phyloP scores from a whole-genome alignment of 2,797 vertebrate genomes.

The Selene dorsalis region DNA sequence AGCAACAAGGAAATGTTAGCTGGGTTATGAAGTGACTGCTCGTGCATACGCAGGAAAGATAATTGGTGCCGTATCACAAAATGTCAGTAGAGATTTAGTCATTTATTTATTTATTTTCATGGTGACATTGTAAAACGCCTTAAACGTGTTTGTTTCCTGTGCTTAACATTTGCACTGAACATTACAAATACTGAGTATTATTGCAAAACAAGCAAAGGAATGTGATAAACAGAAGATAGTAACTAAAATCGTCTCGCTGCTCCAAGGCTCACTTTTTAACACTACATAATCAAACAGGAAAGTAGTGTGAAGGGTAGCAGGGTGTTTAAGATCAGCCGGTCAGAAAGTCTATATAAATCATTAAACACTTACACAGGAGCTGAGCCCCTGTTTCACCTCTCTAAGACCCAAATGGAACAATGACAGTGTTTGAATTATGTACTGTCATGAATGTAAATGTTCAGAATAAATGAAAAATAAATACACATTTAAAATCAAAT shows the following conservation, averaged over 20 bases:
- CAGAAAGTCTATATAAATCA: conserved; percentile 25
- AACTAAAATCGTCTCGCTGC: not conserved
- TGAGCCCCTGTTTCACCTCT: not conserved
- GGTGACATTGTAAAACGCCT: not conserved
- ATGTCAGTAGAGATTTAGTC: too few species aligned
- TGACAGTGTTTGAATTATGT: not conserved
- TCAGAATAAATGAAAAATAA: not conserved
- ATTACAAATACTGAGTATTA: not conserved
- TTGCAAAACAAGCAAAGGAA: not conserved
- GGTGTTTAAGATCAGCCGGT: conserved; percentile 5
- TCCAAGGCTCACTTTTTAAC: not conserved
- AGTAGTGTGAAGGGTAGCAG: not conserved
- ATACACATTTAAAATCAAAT: not conserved
- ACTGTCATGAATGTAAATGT: not conserved
- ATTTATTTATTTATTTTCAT: not conserved
- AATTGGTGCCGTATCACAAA: not conserved
- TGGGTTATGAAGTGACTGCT: not conserved
- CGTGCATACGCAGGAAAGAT: not conserved
- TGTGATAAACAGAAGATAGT: not conserved
- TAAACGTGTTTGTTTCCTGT: not conserved
- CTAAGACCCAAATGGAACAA: not conserved
- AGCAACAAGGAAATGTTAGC: not conserved
- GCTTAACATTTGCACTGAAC: not conserved
- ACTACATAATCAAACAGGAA: not conserved
- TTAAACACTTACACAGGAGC: conserved; percentile 9